Base-by-base conservation (phyloP, 2,888 invertebrate genomes). In the Apotomis betuletana region DNA sequence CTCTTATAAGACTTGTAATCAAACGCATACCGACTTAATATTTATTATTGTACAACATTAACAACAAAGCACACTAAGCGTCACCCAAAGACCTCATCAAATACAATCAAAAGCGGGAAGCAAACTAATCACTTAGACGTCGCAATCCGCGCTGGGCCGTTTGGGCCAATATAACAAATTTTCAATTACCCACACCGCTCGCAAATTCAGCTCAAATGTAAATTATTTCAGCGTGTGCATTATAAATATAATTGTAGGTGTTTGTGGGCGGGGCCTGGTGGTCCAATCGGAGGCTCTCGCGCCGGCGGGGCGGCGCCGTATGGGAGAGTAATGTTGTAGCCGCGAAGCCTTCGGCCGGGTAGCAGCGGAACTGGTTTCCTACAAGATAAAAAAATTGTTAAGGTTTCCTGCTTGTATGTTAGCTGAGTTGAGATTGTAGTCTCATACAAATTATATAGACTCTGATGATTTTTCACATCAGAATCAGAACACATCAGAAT, bases 181-280 rank as follows among this genome's bases (percentile, higher is more conserved):
- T 93, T 93, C 92, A 93, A 92, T 93, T 93, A 92, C 90, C 89
- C 90, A 81, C 85, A 86, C 89, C 86, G 88, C 87, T 90, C 90
- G 91, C 93, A 92, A 92, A 92, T 93, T 93, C 91, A 90, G 91
- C 91, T 91, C 85, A 90, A 92, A 92, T 92, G 92, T 92, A 92
- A 93, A 92, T 92, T 92, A 92, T 92, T 91, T 92, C 87, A 89
- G 85, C 88, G 87, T 88, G 88, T 90, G 90, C 91, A 92, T 92
- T 92, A 92, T 93, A 92, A 93, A 92, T 92, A 92, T 92, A 90
- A 90, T 90, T 92, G 91, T 90, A 92, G 91, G 90, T 90, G 88
- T 88, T 84, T 77, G 84, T 86, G 89, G 92, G 92, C 91, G 91
- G 90, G 78, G 79, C 79, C 76, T 74, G 77, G 69, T 73, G 80